Conservation (phyloP, 2,888 invertebrate species). For the Drosophila formosana region DNA sequence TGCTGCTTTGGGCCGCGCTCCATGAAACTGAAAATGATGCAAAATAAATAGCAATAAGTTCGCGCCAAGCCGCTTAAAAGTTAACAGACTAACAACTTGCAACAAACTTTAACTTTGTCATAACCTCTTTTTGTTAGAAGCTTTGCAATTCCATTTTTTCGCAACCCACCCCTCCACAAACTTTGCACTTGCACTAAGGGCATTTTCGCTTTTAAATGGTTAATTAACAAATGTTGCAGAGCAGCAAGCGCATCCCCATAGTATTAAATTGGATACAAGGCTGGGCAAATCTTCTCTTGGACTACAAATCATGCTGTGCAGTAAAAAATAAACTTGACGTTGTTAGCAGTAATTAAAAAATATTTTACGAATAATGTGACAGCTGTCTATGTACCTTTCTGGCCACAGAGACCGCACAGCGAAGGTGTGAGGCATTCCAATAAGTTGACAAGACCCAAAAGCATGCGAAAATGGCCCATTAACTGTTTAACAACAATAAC, state of each 20-base stretch:
- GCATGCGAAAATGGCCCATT: conserved; percentile 67
- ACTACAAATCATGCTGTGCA: neutral
- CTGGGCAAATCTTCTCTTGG: neutral
- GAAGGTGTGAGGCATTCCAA: conserved; percentile 42
- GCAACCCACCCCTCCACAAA: neutral
- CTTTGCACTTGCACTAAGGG: conserved; percentile 11
- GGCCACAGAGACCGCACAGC: conserved; percentile 31
- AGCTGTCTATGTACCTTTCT: conserved; percentile 1
- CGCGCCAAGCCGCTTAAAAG: conserved; percentile 76
- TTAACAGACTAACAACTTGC: conserved; percentile 69
- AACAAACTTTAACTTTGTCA: conserved; percentile 77
- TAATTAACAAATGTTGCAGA: conserved; percentile 64
- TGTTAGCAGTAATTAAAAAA: conserved; percentile 1
- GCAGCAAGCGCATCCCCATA: conserved; percentile 11
- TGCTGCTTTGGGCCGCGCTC: conserved; percentile 43
- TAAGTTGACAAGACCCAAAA: conserved; percentile 44
- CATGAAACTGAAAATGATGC: conserved; percentile 69
- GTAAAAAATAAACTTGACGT: neutral
- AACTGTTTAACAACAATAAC: conserved; percentile 44
- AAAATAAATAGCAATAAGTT: conserved; percentile 79
- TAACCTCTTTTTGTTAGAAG: conserved; percentile 58
- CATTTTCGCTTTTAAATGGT: conserved; percentile 49
- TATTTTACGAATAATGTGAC: neutral
- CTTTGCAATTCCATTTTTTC: conserved; percentile 42
- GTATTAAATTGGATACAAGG: neutral